Base-by-base conservation (phyloP, 2,797 vertebrate species). In the Petrocephalus sullivani region DNA sequence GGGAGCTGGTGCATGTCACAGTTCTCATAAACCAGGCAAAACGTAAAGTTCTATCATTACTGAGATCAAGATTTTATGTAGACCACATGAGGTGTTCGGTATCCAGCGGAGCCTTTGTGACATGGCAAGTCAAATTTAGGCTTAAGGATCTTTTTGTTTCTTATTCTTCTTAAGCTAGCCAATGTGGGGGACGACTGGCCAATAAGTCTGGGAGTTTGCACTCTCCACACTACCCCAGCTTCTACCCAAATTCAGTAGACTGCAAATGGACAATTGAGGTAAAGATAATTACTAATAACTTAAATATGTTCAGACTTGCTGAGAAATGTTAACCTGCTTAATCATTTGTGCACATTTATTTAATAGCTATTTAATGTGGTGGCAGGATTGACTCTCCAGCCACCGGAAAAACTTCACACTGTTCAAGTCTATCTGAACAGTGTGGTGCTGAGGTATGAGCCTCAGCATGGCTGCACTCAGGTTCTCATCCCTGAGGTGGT, bases 191-290 rank as follows among this genome's bases (percentile, higher is more conserved):
- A 0, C 0, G 2, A 7, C 90, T 96, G 51, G 37, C 91, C n/a
- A 3, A 19, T 0, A 1, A 0, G 0, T 0, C 49, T 0, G 96
- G 95, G 87, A 90, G 46, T 64, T 91, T 96, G 90, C 94, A 89
- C 37, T 95, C 94, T 64, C 96, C 96, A 0, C 90, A 93, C 71
- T 91, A 93, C 89, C 96, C 96, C 85, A 93, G 93, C 89, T 96
- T 96, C 92, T 96, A 96, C 91, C 96, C 96, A 33, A 95, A 96
- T 46, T 88, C 89, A 33, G 54, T 93, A 81, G 90, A 95, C 91
- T 96, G 96, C 94, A 92, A 86, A 37, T 96, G 96, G 96, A 95
- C 93, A 90, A 96, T 96, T 88, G 83, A 92, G 92, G 96, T 96
- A 94, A 88, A 53, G 81, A 12, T 6, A 46, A 54, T 28, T 75